These are phyloP conservation scores for Marronus borbonicus DNA, from an alignment of 2,888 invertebrate genomes.

Conservation along the genomic window DNA sequence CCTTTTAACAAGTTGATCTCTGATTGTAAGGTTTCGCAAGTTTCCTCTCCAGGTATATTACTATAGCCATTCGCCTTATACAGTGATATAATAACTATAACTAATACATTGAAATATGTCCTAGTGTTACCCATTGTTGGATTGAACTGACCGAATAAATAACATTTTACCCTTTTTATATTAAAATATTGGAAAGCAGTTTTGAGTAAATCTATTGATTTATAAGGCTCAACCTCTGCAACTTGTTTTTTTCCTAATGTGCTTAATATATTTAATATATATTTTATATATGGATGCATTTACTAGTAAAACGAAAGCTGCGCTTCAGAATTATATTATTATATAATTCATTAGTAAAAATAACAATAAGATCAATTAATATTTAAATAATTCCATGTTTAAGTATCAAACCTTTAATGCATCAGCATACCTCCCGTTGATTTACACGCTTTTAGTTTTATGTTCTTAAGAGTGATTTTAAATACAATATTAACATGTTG, in stretches of 20 bases:
- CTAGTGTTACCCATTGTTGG: constrained; percentile 53
- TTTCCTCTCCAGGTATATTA: constrained; percentile 74
- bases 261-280: too few relatives aligned
- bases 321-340: too few relatives aligned
- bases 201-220: constrained; percentile 53
- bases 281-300: too few relatives aligned
- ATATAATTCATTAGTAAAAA: neutral
- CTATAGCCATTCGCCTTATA: constrained; percentile 48
- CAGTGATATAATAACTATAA: constrained; percentile 55
- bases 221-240: neutral
- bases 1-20: constrained; percentile 92
- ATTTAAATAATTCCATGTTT: neutral
- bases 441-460: constrained; percentile 47
- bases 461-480: constrained; percentile 46
- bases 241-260: neutral
- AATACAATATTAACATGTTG: constrained; percentile 25
- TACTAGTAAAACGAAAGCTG: too few relatives aligned
- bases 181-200: constrained; percentile 54
- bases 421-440: constrained; percentile 31
- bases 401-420: constrained; percentile 4
- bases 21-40: constrained; percentile 88
- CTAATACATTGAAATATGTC: constrained; percentile 57
- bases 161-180: constrained; percentile 54
- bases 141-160: constrained; percentile 11
- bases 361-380: constrained; percentile 4